Percentiles rank a stretch among this genome's conserved stretches.
phyloP scores from a whole-genome alignment of 2,797 vertebrate species.

The Sebastolobus alascanus region DNA sequence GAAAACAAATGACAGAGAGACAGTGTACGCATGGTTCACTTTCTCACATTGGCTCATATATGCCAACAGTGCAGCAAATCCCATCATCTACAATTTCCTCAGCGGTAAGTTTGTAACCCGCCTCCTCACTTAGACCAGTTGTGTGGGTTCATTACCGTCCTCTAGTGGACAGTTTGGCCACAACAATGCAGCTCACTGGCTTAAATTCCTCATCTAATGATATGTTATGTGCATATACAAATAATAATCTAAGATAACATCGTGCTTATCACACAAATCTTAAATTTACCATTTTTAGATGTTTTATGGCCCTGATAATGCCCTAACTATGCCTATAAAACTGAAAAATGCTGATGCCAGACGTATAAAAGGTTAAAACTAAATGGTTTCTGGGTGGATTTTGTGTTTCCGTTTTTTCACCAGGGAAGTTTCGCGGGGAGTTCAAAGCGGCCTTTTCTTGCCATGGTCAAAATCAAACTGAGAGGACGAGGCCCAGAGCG shows the following conservation, averaged over 20 bases:
- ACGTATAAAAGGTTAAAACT: neutral
- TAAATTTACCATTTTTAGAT: neutral
- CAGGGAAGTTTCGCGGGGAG: slow-evolving; percentile 97
- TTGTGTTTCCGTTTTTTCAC: slow-evolving; percentile 3
- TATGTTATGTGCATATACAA: neutral
- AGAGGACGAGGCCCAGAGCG: slow-evolving; percentile 81
- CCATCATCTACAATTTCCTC: slow-evolving; percentile 99
- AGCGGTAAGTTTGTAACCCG: slow-evolving; percentile 89
- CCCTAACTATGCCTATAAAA: neutral
- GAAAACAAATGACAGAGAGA: slow-evolving; percentile 93
- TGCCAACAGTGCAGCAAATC: slow-evolving; percentile 97
- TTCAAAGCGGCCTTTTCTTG: slow-evolving; percentile 97
- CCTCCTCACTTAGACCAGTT: neutral
- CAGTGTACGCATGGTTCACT: slow-evolving; percentile 96
- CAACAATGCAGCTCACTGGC: slow-evolving; percentile 3
- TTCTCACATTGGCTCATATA: slow-evolving; percentile 99
- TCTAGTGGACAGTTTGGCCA: slow-evolving; percentile 67
- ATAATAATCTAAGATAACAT: neutral
- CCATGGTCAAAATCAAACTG: slow-evolving; percentile 76
- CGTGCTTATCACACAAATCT: neutral
- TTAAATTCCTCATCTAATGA: neutral
- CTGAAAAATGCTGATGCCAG: neutral
- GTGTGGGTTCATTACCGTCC: slow-evolving; percentile 44
- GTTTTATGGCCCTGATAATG: neutral
- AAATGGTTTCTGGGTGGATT: neutral